These are phyloP conservation scores for Stenoptilia bipunctidactyla DNA, from an alignment of 2,888 invertebrate species.

Conservation along the genomic window DNA sequence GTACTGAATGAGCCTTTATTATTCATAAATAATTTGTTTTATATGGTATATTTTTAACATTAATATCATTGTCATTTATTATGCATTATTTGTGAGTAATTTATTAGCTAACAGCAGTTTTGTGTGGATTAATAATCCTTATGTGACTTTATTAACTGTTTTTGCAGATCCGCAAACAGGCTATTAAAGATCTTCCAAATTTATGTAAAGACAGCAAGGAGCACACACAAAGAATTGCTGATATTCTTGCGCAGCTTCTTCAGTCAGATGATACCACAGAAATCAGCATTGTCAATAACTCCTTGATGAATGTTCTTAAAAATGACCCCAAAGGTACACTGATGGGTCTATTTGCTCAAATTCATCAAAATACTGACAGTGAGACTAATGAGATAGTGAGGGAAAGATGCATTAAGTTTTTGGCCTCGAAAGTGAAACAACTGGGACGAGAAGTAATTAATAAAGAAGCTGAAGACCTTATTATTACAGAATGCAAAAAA, in stretches of 20 bases:
- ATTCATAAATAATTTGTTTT: too few relatives aligned
- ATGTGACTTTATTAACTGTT: too few relatives aligned
- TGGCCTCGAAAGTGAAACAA: slow-evolving; percentile 85
- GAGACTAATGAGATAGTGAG: slow-evolving; percentile 79
- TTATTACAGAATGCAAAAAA: slow-evolving; percentile 88
- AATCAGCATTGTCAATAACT: slow-evolving; percentile 85
- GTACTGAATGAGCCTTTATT: too few relatives aligned
- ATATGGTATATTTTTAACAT: too few relatives aligned
- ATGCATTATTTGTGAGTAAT: too few relatives aligned
- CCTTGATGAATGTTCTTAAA: slow-evolving; percentile 83
- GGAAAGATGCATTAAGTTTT: slow-evolving; percentile 89
- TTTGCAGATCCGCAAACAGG: slow-evolving; percentile 90
- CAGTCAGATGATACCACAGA: slow-evolving; percentile 89
- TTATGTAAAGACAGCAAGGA: slow-evolving; percentile 89
- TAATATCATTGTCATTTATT: too few relatives aligned
- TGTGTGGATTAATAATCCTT: not conserved
- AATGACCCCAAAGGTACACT: slow-evolving; percentile 77
- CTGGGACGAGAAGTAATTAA: slow-evolving; percentile 83
- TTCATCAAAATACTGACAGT: slow-evolving; percentile 58
- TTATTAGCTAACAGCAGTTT: slow-evolving; percentile 7
- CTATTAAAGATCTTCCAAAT: slow-evolving; percentile 90
- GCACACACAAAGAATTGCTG: slow-evolving; percentile 88
- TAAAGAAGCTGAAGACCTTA: slow-evolving; percentile 87
- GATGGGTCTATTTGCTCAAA: slow-evolving; percentile 68
- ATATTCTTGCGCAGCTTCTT: slow-evolving; percentile 91